Conservation (phyloP, 2,797 vertebrate species). For the Limnodromus scolopaceus region DNA sequence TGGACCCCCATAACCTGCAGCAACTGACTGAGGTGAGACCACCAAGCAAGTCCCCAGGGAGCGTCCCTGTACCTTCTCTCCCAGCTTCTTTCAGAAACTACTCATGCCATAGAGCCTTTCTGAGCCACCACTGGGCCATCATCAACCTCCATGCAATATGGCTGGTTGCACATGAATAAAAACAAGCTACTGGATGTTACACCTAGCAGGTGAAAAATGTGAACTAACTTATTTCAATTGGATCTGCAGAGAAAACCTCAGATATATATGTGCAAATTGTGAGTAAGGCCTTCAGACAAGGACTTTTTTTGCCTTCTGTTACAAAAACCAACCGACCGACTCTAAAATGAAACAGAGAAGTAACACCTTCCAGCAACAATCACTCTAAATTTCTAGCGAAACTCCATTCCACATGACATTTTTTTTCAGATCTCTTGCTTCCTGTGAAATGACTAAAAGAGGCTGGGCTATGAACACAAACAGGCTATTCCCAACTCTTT, state of each 20-base stretch:
- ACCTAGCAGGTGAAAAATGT: not conserved
- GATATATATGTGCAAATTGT: not conserved
- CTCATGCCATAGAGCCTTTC: fast-evolving
- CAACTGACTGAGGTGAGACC: not conserved
- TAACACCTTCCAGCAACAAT: not conserved
- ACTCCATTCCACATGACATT: not conserved
- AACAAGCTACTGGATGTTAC: fast-evolving
- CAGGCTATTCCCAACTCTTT: not conserved
- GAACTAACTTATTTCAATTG: not conserved
- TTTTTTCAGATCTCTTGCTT: not conserved
- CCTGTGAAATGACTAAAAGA: not conserved
- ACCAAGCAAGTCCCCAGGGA: not conserved
- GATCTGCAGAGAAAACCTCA: not conserved
- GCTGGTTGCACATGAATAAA: not conserved
- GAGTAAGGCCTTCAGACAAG: not conserved
- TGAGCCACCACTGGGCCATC: not conserved
- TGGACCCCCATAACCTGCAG: not conserved
- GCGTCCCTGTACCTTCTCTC: not conserved
- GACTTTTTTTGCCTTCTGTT: not conserved
- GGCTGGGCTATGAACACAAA: not conserved
- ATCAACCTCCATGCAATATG: not conserved
- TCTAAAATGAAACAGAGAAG: not conserved
- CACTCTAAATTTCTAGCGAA: not conserved
- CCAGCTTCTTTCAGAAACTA: not conserved
- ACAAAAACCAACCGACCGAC: fast-evolving